Conservation (phyloP, 2,888 invertebrate species). For the Leucania comma region DNA sequence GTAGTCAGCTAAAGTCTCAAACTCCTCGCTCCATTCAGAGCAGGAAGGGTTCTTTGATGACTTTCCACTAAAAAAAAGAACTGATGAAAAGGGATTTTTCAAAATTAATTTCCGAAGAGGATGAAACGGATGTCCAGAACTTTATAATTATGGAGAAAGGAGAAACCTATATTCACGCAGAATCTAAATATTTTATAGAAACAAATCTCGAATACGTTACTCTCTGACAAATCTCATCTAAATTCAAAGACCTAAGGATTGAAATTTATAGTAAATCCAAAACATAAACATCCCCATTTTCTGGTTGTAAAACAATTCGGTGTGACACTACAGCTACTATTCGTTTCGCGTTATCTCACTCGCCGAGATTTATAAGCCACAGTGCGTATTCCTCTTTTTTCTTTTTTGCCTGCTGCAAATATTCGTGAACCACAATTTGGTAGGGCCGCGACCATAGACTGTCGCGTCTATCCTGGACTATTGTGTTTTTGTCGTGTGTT, state of each 20-base stretch:
- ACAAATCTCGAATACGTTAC: conserved; percentile 13
- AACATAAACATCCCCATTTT: conserved; percentile 62
- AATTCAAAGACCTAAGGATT: conserved; percentile 16
- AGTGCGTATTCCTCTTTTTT: conserved; percentile 39
- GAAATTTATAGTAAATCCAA: conserved; percentile 52
- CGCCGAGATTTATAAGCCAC: conserved; percentile 61
- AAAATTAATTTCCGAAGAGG: too few relatives aligned
- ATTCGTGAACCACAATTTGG: conserved; percentile 24
- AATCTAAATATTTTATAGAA: too few relatives aligned
- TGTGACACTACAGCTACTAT: conserved; percentile 56
- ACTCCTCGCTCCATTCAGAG: too few relatives aligned
- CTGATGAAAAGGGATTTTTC: too few relatives aligned
- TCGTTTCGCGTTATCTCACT: conserved; percentile 62
- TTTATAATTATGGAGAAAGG: too few relatives aligned
- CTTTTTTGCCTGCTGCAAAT: conserved; percentile 26
- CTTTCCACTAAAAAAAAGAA: too few relatives aligned
- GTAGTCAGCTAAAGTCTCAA: too few relatives aligned
- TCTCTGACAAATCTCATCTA: conserved; percentile 29
- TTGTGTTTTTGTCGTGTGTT: conserved; percentile 34
- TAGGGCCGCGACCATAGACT: conserved; percentile 7
- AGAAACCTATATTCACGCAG: too few relatives aligned
- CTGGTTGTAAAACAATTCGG: conserved; percentile 60
- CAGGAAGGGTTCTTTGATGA: too few relatives aligned
- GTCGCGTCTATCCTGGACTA: conserved; percentile 5
- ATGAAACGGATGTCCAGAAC: too few relatives aligned